Evolutionary conservation across 2,797 vertebrate genomes (phyloP).

Genomic region (Acanthurus tractus): DNA sequence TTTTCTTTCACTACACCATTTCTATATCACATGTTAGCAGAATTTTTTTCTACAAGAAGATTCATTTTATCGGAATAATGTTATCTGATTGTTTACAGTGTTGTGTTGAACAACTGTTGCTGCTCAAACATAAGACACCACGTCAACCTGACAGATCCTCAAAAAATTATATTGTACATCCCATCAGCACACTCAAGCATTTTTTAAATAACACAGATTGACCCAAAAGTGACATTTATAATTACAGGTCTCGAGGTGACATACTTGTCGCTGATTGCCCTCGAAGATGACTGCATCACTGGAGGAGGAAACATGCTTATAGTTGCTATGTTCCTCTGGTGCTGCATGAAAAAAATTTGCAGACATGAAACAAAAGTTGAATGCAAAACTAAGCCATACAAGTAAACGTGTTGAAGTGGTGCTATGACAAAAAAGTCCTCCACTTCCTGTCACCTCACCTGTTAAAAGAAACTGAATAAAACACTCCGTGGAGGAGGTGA

Average conservation of each 20-base stretch:
- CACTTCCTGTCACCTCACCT: conserved; percentile 29
- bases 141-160: conserved; percentile 16
- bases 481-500: conserved; percentile 29
- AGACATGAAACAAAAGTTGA: conserved; percentile 5
- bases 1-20: background rate
- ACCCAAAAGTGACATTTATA: conserved; percentile 17
- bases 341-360: background rate
- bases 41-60: background rate
- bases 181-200: conserved; percentile 4
- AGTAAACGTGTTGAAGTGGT: conserved; percentile 8
- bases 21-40: background rate
- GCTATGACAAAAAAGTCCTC: conserved; percentile 29
- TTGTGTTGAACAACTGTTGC: background rate
- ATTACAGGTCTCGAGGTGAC: conserved; percentile 21
- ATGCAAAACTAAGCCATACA: conserved; percentile 2
- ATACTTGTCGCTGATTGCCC: conserved; percentile 23
- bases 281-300: conserved; percentile 14
- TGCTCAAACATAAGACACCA: background rate
- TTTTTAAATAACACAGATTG: conserved; percentile 34
- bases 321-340: background rate
- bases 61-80: background rate
- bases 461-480: conserved; percentile 60
- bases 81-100: background rate
- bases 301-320: background rate
- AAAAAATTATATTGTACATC: conserved; percentile 24